phyloP scores from a whole-genome alignment of 2,888 invertebrate genomes.

The Lypha dubia region DNA sequence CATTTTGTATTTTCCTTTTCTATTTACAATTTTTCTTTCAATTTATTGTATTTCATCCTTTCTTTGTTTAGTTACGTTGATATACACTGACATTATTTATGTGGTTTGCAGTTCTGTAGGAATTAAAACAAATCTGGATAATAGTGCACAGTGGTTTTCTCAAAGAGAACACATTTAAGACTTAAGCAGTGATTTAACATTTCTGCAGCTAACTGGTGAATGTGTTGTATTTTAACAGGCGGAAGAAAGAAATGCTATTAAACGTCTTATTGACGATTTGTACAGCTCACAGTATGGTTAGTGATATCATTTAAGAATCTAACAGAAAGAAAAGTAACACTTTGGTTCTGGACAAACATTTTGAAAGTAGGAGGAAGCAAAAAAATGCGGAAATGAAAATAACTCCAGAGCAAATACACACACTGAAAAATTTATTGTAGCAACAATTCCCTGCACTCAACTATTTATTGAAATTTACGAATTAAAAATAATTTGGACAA shows the following conservation, averaged over 20 bases:
- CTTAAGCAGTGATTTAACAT: neutral
- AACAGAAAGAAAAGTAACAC: neutral
- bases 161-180: neutral
- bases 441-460: neutral
- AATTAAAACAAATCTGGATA: slow-evolving; percentile 25
- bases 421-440: neutral
- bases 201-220: neutral
- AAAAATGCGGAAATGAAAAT: neutral
- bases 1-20: neutral
- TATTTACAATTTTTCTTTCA: neutral
- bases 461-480: slow-evolving; percentile 6
- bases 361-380: neutral
- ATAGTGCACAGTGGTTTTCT: neutral
- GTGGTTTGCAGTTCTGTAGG: slow-evolving; percentile 6
- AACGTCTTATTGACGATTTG: neutral
- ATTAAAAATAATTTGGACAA: slow-evolving; percentile 15
- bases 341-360: neutral
- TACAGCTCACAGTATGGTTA: neutral
- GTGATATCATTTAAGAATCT: neutral
- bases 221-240: neutral
- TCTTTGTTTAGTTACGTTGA: slow-evolving; percentile 32
- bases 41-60: neutral
- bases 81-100: slow-evolving; percentile 54
- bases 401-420: neutral
- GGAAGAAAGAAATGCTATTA: neutral